Evolutionary conservation across 1,140 invertebrate species (phyloP), one percentile per base, ranked within the genome.

Genomic region (Pristionchus pacificus): DNA sequence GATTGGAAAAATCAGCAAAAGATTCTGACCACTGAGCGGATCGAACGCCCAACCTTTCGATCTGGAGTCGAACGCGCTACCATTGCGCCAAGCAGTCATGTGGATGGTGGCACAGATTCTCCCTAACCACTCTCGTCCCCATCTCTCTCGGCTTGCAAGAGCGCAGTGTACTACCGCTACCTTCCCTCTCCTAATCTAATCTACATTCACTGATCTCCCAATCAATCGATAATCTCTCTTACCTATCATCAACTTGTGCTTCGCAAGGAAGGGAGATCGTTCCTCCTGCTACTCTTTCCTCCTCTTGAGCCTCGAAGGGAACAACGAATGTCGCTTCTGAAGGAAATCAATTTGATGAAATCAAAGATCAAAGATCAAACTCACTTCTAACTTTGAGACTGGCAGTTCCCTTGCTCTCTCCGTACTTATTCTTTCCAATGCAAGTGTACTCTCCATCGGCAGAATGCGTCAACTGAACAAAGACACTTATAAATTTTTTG

Each of bases 191-290:
- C n/a, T n/a, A n/a, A n/a, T n/a, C n/a, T n/a, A n/a, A n/a, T n/a
- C n/a, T n/a, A n/a, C n/a, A n/a, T n/a, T n/a, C n/a, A n/a, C n/a
- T n/a, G n/a, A n/a, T n/a, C n/a, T n/a, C n/a, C n/a, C n/a, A n/a
- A n/a, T n/a, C n/a, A 49, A 49, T 49, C 38, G 6, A 49, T 49
- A 49, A 49, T 49, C 6, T 19, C 19, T 10, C 38, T 10, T 10
- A 49, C 38, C 38, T 49, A 19, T 90, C 87, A 84, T 97, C 94
- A 0, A 91, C 88, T 59, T 92, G 89, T 2, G 94, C 93, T 82
- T 93, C 93, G 86, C 94, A 97, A 27, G 93, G 89, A 86, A 97
- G 95, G 0, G 92, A 94, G 0, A 93, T 92, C 19, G 90, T 89
- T 29, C 90, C 87, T 30, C 91, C 91, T 32, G 92, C 93, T 2